phyloP scores from a whole-genome alignment of 2,888 invertebrate species.

The Thyatira batis region DNA sequence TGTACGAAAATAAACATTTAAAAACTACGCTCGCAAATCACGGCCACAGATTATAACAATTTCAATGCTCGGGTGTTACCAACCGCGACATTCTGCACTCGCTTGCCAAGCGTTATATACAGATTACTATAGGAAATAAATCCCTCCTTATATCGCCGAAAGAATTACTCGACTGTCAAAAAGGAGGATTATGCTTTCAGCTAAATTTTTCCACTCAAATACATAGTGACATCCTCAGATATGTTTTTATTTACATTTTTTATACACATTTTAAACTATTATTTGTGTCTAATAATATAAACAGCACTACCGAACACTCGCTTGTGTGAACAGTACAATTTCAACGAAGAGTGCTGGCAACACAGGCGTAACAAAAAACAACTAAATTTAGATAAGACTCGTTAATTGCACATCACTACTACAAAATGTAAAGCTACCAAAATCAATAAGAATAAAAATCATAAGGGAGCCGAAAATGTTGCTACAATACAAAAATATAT shows the following conservation, averaged over 20 bases:
- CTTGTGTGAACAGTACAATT: background rate
- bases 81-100: background rate
- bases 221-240: background rate
- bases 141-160: background rate
- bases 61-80: slow-evolving; percentile 8
- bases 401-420: background rate
- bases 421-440: slow-evolving; percentile 22
- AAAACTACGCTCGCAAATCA: slow-evolving; percentile 6
- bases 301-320: background rate
- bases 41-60: slow-evolving; percentile 21
- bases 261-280: background rate
- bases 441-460: slow-evolving; percentile 24
- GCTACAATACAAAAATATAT: slow-evolving; percentile 28
- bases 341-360: slow-evolving; percentile 23
- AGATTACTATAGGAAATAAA: background rate
- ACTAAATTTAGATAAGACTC: slow-evolving; percentile 35
- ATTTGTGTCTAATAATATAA: background rate
- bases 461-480: slow-evolving; percentile 25
- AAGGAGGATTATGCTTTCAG: background rate
- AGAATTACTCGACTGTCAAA: background rate
- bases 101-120: background rate
- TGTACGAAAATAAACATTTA: slow-evolving; percentile 23
- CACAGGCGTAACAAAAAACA: slow-evolving; percentile 19
- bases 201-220: background rate
- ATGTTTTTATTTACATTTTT: background rate